A percentile compares a stretch with the other conserved stretches of the same genome.
Conservation (phyloP, 2,888 invertebrate species). For the Drosophila rellima region DNA sequence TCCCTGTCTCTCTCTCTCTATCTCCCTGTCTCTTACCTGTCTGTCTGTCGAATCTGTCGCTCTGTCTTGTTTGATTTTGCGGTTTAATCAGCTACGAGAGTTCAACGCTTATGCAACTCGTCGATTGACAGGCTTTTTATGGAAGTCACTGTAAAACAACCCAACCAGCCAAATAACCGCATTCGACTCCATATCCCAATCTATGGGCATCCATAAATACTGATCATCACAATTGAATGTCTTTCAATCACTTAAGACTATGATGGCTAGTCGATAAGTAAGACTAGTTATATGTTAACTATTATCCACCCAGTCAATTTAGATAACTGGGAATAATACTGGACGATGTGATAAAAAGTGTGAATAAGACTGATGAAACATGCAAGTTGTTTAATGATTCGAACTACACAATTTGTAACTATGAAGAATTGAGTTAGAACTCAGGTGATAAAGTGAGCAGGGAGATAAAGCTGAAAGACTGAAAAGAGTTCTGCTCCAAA, state of each 20-base stretch:
- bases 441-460: constrained; percentile 4
- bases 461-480: neutral
- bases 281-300: neutral
- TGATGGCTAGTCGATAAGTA: constrained; percentile 3
- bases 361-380: too few relatives aligned
- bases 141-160: neutral
- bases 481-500: neutral
- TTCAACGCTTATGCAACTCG: constrained; percentile 40
- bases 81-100: constrained; percentile 46
- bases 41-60: constrained; percentile 32
- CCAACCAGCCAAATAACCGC: neutral
- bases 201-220: constrained; percentile 11
- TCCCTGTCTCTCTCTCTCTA: too few relatives aligned
- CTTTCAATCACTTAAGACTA: neutral
- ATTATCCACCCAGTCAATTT: too few relatives aligned
- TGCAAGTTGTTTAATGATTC: too few relatives aligned
- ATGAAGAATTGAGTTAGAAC: neutral
- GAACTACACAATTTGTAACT: neutral
- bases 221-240: constrained; percentile 18
- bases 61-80: constrained; percentile 47
- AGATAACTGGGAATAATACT: too few relatives aligned
- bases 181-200: neutral
- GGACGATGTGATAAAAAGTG: too few relatives aligned
- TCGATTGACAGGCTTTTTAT: constrained; percentile 35
- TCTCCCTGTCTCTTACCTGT: constrained; percentile 6